Evolutionary conservation across 2,797 vertebrate genomes (phyloP), one percentile per base, ranked within the genome.

Genomic region (Prunella strophiata): DNA sequence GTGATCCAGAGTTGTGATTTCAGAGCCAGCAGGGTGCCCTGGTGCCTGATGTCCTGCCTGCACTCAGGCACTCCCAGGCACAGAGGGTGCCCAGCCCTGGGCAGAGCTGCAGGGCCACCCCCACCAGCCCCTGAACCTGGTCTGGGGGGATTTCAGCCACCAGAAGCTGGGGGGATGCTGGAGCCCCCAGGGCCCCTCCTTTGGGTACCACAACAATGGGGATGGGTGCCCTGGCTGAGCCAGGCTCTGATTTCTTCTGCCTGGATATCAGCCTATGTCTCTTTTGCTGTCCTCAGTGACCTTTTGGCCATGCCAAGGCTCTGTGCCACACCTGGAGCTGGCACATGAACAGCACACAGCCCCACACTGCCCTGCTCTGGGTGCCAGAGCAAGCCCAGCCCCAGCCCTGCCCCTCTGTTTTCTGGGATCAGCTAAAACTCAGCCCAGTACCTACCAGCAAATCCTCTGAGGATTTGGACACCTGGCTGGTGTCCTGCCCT

Each of bases 391-490:
- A 17, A n/a, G 20, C 30, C 4, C 38, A 75, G 21, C 36, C 68
- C 67, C 30, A 9, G 0, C 20, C 62, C 84, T 14, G 13, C n/a
- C 25, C 25, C 30, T 0, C 23, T 26, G 20, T 0, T 4, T 18
- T 29, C 50, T 55, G 29, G 8, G 26, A 22, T 58, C 10, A 23
- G 16, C 13, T 72, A 5, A 22, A 72, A 30, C 2, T 5, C 58
- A 5, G 5, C 12, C 10, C 5, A 40, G 8, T 1, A 21, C 1
- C 51, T 15, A 6, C 22, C 21, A 52, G 30, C 40, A 47, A 73
- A 57, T 7, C 22, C 7, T 48, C 18, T 0, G 9, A 9, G 22
- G 25, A 27, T 43, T 29, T 26, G 19, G 66, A 2, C 27, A 62
- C 25, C 45, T 3, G 34, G 42, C 38, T 29, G 63, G 9, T 29